phyloP scores from a whole-genome alignment of 64 coral and sea anemone genomes.

The Hydrozoanthus tunicans region DNA sequence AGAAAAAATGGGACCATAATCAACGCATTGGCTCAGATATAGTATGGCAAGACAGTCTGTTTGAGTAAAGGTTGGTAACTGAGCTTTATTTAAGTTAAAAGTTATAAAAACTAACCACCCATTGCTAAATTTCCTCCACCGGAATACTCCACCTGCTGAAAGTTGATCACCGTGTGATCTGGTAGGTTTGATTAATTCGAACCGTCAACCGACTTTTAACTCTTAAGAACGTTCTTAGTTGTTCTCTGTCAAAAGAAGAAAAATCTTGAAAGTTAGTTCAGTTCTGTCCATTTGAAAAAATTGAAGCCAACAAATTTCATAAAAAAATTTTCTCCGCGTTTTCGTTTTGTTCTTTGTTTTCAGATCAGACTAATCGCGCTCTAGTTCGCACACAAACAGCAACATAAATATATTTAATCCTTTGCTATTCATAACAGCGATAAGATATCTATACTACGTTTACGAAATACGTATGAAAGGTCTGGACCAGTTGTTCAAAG shows the following conservation, averaged over 20 bases:
- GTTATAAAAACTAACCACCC: not conserved
- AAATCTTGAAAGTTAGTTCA: no score
- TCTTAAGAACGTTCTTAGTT: not conserved
- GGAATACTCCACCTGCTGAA: slow-evolving; percentile 1
- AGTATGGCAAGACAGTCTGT: not conserved
- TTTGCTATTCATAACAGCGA: no score
- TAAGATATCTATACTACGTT: no score
- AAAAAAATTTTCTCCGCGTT: no score
- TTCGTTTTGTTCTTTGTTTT: no score
- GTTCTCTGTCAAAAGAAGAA: no score
- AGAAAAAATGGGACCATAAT: not conserved
- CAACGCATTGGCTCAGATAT: not conserved
- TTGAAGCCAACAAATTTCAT: not conserved
- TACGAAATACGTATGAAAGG: no score
- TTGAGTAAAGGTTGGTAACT: not conserved
- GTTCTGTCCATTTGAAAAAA: not conserved
- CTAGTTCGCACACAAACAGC: no score
- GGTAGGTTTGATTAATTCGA: not conserved
- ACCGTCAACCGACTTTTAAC: not conserved
- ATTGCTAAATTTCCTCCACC: not conserved
- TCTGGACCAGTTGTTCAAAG: no score
- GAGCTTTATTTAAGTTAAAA: not conserved
- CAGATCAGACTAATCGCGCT: no score
- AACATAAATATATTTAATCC: no score
- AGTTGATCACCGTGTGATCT: not conserved